Base-by-base conservation (phyloP, 1,140 invertebrate genomes). In the Colletes gigas region DNA sequence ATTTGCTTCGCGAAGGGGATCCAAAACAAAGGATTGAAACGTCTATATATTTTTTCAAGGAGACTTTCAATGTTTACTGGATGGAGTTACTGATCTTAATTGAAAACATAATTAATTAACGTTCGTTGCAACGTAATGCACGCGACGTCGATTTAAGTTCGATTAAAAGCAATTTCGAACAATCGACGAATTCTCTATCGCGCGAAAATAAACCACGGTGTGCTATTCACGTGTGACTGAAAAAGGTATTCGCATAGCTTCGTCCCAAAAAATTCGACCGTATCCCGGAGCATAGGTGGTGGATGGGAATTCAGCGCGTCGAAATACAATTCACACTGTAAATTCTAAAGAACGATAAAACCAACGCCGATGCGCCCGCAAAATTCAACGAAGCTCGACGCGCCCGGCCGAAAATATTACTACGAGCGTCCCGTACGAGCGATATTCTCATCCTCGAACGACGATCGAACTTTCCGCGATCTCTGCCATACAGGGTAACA, bases 391-490 rank as follows among this genome's bases (percentile, higher is more conserved):
- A 71, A 71, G 8, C 0, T 15, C 12, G 57, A 17, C 14, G 14
- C 41, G 70, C 7, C n/a, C 7, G 3, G 5, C 54, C 15, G 52
- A 39, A 67, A 67, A 67, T 66, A 80, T 50, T 65, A 65, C 67
- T 67, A 68, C 80, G 54, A 44, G n/a, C 50, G 78, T 15, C 7
- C 19, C 52, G 15, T 59, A 30, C 59, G 6, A n/a, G 1, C 41
- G 62, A 68, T 41, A 63, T 75, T 78, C 55, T 73, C 83, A 55
- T 84, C 84, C 67, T 85, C 21, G 30, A 76, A 21, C 66, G 44
- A 73, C 69, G 69, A 84, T 82, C 83, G 81, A 60, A 84, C 77
- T 69, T 62, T 44, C 44, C 14, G 12, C 9, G 39, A 54, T 66
- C 69, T 65, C 63, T 65, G 57, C 68, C 83, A 85, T 69, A 75